phyloP scores from a whole-genome alignment of 2,113 vertebrate genomes.

The Copsychus sechellarum region DNA sequence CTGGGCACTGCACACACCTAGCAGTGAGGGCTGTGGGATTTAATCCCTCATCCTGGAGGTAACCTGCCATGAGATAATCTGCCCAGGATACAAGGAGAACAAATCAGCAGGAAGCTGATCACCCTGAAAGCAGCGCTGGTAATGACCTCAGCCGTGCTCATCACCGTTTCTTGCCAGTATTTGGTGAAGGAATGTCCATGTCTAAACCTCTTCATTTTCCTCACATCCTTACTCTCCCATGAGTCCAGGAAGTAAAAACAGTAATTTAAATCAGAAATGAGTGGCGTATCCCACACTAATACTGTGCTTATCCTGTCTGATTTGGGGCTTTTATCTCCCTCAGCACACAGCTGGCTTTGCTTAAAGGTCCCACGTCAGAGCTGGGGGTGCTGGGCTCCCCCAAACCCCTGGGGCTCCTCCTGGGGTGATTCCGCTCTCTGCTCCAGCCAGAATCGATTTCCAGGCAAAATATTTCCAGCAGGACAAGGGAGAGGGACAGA shows the following conservation, averaged over 20 bases:
- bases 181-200: constrained; percentile 58
- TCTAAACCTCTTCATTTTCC: constrained; percentile 60
- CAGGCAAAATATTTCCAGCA: not conserved
- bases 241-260: constrained; percentile 63
- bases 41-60: not conserved
- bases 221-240: constrained; percentile 66
- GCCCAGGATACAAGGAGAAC: not conserved
- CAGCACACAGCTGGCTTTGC: constrained; percentile 81
- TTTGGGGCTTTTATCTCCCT: constrained; percentile 80
- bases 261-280: constrained; percentile 73
- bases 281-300: constrained; percentile 77
- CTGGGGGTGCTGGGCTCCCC: constrained; percentile 60
- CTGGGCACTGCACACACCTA: not conserved
- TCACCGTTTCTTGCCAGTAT: constrained; percentile 63
- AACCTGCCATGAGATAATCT: not conserved
- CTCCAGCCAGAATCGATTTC: not conserved
- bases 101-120: constrained; percentile 29
- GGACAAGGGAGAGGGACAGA: not conserved
- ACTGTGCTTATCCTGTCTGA: constrained; percentile 78
- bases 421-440: not conserved
- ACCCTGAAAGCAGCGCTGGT: not conserved
- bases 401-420: not conserved
- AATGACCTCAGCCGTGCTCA: constrained; percentile 38
- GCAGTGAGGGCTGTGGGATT: not conserved
- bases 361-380: constrained; percentile 77